Evolutionary conservation across 2,888 invertebrate species (phyloP).

Genomic region (Margaritifera margaritifera): DNA sequence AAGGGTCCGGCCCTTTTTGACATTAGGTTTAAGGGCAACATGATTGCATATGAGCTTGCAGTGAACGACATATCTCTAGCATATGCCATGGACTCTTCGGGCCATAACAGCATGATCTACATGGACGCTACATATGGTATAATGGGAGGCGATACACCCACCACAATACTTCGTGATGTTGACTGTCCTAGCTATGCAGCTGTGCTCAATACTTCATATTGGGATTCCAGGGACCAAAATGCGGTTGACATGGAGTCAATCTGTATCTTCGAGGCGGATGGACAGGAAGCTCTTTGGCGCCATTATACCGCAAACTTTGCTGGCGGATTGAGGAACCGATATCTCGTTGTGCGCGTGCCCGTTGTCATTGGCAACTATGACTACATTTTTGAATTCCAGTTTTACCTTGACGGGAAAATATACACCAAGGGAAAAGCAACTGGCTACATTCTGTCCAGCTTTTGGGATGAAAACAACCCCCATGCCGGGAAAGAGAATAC

Average conservation of each 20-base stretch:
- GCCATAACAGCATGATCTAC: constrained; percentile 49
- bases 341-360: constrained; percentile 42
- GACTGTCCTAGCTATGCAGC: constrained; percentile 56
- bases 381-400: constrained; percentile 53
- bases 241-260: constrained; percentile 30
- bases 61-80: constrained; percentile 49
- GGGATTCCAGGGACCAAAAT: constrained; percentile 28
- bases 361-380: constrained; percentile 54
- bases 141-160: constrained; percentile 36
- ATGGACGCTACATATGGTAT: constrained; percentile 50
- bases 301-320: constrained; percentile 36
- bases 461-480: constrained; percentile 45
- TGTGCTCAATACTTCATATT: constrained; percentile 42
- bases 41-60: constrained; percentile 57
- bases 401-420: constrained; percentile 47
- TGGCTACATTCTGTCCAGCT: constrained; percentile 47
- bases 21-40: constrained; percentile 45
- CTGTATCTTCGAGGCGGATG: constrained; percentile 55
- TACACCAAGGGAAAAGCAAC: constrained; percentile 38
- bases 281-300: constrained; percentile 49
- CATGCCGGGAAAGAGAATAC: constrained; percentile 28
- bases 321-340: constrained; percentile 41
- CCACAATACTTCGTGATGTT: constrained; percentile 35
- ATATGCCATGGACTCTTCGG: constrained; percentile 50
- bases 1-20: constrained; percentile 47